phyloP scores from a whole-genome alignment of 2,797 vertebrate species.

The Heliangelus exortis region DNA sequence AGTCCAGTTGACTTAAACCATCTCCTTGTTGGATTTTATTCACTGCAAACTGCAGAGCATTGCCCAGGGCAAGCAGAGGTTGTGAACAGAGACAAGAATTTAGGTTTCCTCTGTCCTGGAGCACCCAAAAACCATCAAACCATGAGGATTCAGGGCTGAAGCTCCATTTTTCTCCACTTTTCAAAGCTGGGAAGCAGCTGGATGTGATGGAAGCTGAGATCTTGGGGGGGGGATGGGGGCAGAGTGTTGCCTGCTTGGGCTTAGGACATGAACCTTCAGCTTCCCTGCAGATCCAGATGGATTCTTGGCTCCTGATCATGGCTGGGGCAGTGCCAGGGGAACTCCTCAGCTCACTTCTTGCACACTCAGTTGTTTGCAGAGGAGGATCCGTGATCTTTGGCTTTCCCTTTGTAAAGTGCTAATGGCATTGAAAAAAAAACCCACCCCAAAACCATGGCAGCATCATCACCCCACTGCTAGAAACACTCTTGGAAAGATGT shows the following conservation, averaged over 20 bases:
- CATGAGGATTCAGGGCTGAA: neutral
- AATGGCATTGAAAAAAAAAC: neutral
- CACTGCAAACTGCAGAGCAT: neutral
- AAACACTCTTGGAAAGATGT: neutral
- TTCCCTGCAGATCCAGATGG: neutral
- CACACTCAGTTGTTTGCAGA: neutral
- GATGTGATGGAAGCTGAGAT: neutral
- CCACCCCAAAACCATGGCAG: neutral
- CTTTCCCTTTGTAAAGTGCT: neutral
- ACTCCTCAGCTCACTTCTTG: neutral
- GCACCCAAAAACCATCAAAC: neutral
- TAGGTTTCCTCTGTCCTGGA: fast-evolving
- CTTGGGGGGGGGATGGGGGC: neutral
- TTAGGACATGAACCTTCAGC: neutral
- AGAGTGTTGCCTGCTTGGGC: neutral
- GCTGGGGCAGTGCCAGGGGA: fast-evolving
- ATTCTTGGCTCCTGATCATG: neutral
- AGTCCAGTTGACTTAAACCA: neutral
- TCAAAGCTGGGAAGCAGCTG: neutral
- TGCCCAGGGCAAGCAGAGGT: neutral
- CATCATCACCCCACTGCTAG: neutral
- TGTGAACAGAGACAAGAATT: fast-evolving
- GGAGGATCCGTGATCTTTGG: neutral
- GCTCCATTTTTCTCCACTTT: neutral
- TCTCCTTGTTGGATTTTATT: neutral